These are phyloP conservation scores for Paelopatides confundens DNA, from an alignment of 53 echinoderm and acorn worm species.

Conservation along the genomic window DNA sequence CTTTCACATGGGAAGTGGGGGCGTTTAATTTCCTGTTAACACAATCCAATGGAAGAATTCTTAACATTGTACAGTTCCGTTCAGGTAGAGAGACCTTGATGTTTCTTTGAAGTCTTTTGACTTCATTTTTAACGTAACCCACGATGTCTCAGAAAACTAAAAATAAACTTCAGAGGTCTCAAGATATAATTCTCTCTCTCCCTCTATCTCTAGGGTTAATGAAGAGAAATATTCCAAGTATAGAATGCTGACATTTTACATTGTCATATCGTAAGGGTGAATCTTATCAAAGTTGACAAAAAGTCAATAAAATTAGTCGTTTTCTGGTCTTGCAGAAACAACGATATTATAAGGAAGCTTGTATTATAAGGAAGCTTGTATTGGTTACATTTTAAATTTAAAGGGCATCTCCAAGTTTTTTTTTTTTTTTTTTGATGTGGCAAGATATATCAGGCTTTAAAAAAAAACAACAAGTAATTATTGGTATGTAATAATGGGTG, in stretches of 20 bases:
- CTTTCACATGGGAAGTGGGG: neutral
- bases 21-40: neutral
- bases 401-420: too few species aligned
- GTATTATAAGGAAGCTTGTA: neutral
- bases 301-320: constrained; percentile 27
- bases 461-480: too few species aligned
- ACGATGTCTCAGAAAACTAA: neutral
- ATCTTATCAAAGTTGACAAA: neutral
- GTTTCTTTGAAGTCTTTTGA: neutral
- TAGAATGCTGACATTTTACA: constrained; percentile 20
- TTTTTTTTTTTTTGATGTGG: too few species aligned
- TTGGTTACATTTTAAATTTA: too few species aligned
- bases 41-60: too few species aligned
- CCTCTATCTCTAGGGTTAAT: neutral
- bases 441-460: too few species aligned
- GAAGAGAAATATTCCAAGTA: constrained; percentile 1
- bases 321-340: neutral
- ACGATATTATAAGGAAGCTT: neutral
- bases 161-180: neutral
- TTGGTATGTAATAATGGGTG: too few species aligned
- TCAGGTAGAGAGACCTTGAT: neutral
- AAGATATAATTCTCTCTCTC: neutral
- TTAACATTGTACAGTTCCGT: too few species aligned
- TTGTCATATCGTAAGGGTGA: neutral
- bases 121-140: neutral